These are phyloP conservation scores for Myripristis murdjan DNA, from an alignment of 2,797 vertebrate species.

Conservation along the genomic window DNA sequence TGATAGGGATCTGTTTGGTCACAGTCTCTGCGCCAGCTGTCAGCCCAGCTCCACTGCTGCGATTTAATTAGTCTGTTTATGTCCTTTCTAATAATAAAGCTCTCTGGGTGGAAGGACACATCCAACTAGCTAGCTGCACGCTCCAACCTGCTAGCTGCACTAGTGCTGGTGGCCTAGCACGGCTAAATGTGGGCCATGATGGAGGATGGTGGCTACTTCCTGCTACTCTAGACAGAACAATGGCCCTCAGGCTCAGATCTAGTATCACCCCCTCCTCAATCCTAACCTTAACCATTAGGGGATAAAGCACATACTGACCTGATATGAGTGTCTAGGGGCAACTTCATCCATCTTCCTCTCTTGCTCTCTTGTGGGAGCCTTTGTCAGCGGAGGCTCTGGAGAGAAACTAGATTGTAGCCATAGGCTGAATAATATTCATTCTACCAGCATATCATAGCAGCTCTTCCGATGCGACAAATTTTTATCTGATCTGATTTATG, in stretches of 20 bases:
- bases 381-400: constrained; percentile 81
- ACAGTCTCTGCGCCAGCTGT: constrained; percentile 99
- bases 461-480: constrained; percentile 43
- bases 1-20: constrained; percentile 99
- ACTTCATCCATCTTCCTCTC: constrained; percentile 84
- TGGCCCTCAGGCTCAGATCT: constrained; percentile 81
- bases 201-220: constrained; percentile 86
- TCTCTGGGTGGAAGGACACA: constrained; percentile 98
- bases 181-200: constrained; percentile 93
- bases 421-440: constrained; percentile 78
- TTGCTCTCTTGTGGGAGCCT: constrained; percentile 82
- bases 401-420: constrained; percentile 81
- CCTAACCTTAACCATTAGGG: constrained; percentile 87
- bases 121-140: constrained; percentile 86
- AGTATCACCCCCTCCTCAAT: constrained; percentile 81
- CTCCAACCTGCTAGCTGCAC: constrained; percentile 82
- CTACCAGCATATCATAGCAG: constrained; percentile 61
- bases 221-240: constrained; percentile 76
- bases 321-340: constrained; percentile 86
- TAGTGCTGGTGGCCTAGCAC: constrained; percentile 86
- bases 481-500: constrained; percentile 60
- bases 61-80: constrained; percentile 99
- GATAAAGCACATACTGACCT: constrained; percentile 86
- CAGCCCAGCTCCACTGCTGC: constrained; percentile 98
- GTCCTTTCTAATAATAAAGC: constrained; percentile 99